phyloP scores from a whole-genome alignment of 1,140 invertebrate species.

The Camponotus vicinus region DNA sequence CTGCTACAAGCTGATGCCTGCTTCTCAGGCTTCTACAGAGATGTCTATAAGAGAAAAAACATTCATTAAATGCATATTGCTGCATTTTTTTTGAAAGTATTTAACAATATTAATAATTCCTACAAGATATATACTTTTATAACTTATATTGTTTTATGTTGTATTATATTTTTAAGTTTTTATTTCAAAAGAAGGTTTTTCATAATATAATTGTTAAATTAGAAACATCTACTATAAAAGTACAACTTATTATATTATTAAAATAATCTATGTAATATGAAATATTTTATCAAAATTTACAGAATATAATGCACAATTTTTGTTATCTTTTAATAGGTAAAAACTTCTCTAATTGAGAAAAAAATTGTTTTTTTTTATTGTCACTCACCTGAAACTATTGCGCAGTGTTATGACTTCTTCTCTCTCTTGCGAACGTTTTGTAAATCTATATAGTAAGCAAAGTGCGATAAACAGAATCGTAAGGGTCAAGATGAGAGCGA shows the following conservation, averaged over 20 bases:
- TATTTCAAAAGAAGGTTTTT: background rate
- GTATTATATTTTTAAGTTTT: background rate
- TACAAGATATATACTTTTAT: background rate
- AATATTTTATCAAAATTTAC: background rate
- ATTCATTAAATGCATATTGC: constrained; percentile 68
- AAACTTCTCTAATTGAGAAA: background rate
- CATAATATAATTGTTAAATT: background rate
- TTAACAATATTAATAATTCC: background rate
- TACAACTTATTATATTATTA: background rate
- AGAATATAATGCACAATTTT: background rate
- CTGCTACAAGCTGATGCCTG: constrained; percentile 89
- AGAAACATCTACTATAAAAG: background rate
- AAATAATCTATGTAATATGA: constrained; percentile 12
- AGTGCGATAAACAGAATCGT: constrained; percentile 89
- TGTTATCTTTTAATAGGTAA: background rate
- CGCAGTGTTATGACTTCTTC: constrained; percentile 92
- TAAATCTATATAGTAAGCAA: constrained; percentile 91
- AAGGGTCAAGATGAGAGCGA: constrained; percentile 89
- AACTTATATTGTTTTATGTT: background rate
- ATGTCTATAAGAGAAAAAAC: constrained; percentile 83
- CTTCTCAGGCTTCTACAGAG: constrained; percentile 89
- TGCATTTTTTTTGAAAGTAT: background rate
- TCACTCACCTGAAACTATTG: constrained; percentile 89
- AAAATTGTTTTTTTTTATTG: background rate
- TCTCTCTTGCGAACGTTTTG: constrained; percentile 90